Conservation (phyloP, 2,113 vertebrate genomes). For the Philantomba maxwellii region DNA sequence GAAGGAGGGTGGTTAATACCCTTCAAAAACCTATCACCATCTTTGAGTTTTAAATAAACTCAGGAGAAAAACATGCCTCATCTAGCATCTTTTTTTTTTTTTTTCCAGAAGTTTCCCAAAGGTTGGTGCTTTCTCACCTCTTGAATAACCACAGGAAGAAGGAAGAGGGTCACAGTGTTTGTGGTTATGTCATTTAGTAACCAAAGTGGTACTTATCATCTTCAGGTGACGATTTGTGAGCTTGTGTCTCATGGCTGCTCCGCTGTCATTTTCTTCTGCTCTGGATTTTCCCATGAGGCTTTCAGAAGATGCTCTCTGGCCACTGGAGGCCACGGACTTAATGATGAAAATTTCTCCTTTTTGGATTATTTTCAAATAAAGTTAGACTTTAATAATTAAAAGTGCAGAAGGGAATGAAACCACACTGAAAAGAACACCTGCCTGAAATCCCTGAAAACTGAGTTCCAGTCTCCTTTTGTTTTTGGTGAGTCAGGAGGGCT, state of each 20-base stretch:
- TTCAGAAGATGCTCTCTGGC: background rate
- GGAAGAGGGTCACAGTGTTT: background rate
- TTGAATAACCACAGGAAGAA: background rate
- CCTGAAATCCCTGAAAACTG: background rate
- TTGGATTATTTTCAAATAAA: background rate
- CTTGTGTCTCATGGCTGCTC: background rate
- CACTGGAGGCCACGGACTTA: background rate
- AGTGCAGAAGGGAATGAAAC: background rate
- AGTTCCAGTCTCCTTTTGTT: background rate
- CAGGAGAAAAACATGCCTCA: slow-evolving; percentile 1
- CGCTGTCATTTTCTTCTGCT: background rate
- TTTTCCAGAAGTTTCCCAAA: background rate
- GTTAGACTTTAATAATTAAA: background rate
- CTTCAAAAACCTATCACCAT: background rate
- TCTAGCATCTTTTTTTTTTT: background rate
- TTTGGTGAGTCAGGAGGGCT: background rate
- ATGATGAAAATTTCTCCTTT: background rate
- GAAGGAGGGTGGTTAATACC: background rate
- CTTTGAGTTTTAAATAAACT: slow-evolving; percentile 43
- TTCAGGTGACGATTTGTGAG: background rate
- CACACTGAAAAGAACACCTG: background rate
- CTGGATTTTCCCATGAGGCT: background rate
- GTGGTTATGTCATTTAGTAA: background rate
- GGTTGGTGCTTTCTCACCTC: background rate
- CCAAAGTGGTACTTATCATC: background rate